These are phyloP conservation scores for Leucozona laternaria DNA, from an alignment of 2,888 invertebrate genomes.

Conservation along the genomic window DNA sequence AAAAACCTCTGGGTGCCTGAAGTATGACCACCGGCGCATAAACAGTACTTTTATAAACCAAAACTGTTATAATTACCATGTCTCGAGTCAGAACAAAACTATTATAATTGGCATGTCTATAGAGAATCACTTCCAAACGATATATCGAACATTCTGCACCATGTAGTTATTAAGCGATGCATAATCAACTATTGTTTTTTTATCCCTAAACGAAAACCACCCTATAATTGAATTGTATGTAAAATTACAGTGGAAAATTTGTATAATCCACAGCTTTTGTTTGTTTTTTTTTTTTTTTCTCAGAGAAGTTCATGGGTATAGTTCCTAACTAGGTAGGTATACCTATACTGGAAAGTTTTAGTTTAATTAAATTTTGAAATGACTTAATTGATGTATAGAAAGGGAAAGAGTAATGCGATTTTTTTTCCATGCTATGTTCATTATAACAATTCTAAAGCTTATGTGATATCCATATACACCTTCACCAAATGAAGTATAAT, in stretches of 20 bases:
- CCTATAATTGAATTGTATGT: neutral
- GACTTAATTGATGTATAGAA: neutral
- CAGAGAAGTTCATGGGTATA: neutral
- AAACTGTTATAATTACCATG: no score
- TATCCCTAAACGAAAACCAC: neutral
- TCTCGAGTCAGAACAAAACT: no score
- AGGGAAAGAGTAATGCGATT: neutral
- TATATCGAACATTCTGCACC: no score
- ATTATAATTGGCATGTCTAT: no score
- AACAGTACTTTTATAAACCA: no score
- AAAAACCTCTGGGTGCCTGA: no score
- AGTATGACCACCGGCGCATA: no score
- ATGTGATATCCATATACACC: neutral
- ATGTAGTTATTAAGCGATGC: no score
- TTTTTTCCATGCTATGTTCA: neutral
- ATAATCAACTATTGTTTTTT: neutral
- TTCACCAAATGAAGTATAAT: neutral
- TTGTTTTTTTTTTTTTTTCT: neutral
- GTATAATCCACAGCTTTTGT: no score
- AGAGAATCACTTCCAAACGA: no score
- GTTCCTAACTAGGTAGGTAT: no score
- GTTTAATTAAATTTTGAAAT: conserved; percentile 1
- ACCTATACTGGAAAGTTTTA: conserved; percentile 2
- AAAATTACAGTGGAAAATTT: neutral
- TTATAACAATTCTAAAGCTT: neutral